Evolutionary conservation across 2,113 vertebrate genomes (phyloP).

Genomic region (Neogale vison): DNA sequence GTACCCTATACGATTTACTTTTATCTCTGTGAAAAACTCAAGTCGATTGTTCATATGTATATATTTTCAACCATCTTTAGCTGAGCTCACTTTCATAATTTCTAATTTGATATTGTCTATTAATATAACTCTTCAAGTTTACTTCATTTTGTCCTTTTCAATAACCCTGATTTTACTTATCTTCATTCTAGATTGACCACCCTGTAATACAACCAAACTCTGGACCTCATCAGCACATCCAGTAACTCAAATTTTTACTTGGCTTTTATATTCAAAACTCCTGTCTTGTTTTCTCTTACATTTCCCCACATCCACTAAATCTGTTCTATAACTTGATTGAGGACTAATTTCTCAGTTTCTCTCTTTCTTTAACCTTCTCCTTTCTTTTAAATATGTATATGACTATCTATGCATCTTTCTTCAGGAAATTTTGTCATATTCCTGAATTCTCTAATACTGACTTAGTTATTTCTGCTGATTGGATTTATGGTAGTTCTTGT

Average conservation of each 20-base stretch:
- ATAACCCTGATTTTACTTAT: slow-evolving; percentile 7
- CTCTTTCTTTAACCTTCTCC: slow-evolving; percentile 1
- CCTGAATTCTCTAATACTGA: not conserved
- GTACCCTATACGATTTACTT: not conserved
- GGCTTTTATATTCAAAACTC: slow-evolving; percentile 45
- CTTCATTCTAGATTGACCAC: slow-evolving; percentile 56
- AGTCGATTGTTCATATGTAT: not conserved
- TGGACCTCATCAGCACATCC: slow-evolving; percentile 13
- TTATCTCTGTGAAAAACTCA: not conserved
- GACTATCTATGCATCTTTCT: not conserved
- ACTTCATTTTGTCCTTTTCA: not conserved
- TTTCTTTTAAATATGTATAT: not conserved
- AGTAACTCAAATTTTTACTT: slow-evolving; percentile 31
- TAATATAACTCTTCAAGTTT: not conserved
- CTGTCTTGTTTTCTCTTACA: slow-evolving; percentile 65
- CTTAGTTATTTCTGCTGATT: not conserved
- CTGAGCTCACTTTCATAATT: not conserved
- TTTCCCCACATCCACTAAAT: slow-evolving; percentile 45
- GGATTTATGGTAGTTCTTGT: not conserved
- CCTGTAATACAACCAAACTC: slow-evolving; percentile 7
- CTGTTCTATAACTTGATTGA: not conserved
- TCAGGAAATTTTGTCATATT: not conserved
- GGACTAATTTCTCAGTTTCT: not conserved
- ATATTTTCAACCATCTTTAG: not conserved
- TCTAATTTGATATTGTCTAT: slow-evolving; percentile 25